Evolutionary conservation across 2,888 invertebrate species (phyloP), one percentile per base, ranked within the genome.

Genomic region (Pachliopta kotzebuea): DNA sequence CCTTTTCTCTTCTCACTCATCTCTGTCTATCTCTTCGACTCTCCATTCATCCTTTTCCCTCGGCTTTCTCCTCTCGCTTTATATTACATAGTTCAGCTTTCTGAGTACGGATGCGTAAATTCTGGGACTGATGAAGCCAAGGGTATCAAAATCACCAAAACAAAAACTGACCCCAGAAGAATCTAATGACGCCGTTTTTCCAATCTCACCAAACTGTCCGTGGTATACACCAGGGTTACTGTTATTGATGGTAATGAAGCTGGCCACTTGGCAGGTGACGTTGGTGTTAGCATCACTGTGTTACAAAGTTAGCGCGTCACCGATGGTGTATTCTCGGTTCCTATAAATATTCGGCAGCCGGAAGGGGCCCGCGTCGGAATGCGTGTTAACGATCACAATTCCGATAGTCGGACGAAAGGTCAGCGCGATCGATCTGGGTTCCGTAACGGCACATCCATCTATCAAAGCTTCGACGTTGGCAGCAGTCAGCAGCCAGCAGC

Each of bases 241-340:
- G 70, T 71, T 80, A 83, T 80, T 80, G 79, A 83, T 81, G 77
- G 65, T 71, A 72, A 76, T 73, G 74, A 69, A 72, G 71, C 74
- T 72, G 70, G 69, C 66, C 69, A 66, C 69, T 74, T 80, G 76
- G 76, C 76, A 81, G 74, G 74, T 69, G 66, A 68, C 76, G 77
- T 79, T 76, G 71, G 70, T 71, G 64, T 68, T 68, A 70, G 78
- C 80, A 79, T 76, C 78, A 70, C 67, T 58, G 75, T 76, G 72
- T 76, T 74, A 77, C 60, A 60, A 60, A 64, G 52, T 64, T 26
- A 37, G 80, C 79, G 85, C 84, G 77, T 81, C 85, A 85, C 83
- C 83, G 83, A 84, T 42, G 74, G 77, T 80, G 78, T 81, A 83
- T 80, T 79, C 78, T 76, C 72, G 68, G 71, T 72, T 70, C 52